Conservation (phyloP, 2,888 invertebrate genomes). For the Macrosoma leucophasiata region DNA sequence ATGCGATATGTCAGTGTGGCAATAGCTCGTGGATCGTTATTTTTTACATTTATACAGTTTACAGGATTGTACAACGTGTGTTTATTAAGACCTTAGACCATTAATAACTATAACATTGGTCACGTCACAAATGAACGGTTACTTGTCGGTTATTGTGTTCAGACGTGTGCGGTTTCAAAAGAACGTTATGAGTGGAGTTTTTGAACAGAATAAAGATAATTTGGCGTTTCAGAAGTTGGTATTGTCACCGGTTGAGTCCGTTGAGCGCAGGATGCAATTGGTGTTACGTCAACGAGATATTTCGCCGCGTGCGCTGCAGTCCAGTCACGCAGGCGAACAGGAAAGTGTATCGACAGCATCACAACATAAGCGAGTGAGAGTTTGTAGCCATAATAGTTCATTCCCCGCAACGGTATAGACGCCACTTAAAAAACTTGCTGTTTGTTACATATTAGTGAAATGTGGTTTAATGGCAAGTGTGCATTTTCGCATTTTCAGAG, state of each 20-base stretch:
- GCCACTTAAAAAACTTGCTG: too few species aligned
- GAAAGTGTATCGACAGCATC: slow-evolving; percentile 70
- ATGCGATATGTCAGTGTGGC: slow-evolving; percentile 53
- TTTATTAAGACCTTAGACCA: too few species aligned
- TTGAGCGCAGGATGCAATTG: slow-evolving; percentile 52
- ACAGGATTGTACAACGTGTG: slow-evolving; percentile 23
- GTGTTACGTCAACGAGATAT: slow-evolving; percentile 51
- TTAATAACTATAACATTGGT: too few species aligned
- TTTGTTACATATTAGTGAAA: too few species aligned
- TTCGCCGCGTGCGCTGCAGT: slow-evolving; percentile 39
- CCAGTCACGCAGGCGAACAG: slow-evolving; percentile 56
- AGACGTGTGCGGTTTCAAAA: slow-evolving; percentile 1
- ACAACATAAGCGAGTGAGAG: slow-evolving; percentile 61
- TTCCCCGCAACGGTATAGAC: slow-evolving; percentile 45
- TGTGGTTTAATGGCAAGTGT: too few species aligned
- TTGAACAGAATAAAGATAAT: too few species aligned
- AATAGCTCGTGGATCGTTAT: slow-evolving; percentile 38
- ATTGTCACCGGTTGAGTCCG: slow-evolving; percentile 26
- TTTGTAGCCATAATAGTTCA: slow-evolving; percentile 59
- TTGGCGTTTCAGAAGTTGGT: slow-evolving; percentile 19
- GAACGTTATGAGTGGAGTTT: too few species aligned
- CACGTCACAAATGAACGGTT: too few species aligned
- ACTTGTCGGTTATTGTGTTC: too few species aligned
- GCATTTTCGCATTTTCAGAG: too few species aligned
- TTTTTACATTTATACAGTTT: slow-evolving; percentile 32